Evolutionary conservation across 2,888 invertebrate genomes (phyloP), one percentile per base, ranked within the genome.

Genomic region (Leptogaster cylindrica): DNA sequence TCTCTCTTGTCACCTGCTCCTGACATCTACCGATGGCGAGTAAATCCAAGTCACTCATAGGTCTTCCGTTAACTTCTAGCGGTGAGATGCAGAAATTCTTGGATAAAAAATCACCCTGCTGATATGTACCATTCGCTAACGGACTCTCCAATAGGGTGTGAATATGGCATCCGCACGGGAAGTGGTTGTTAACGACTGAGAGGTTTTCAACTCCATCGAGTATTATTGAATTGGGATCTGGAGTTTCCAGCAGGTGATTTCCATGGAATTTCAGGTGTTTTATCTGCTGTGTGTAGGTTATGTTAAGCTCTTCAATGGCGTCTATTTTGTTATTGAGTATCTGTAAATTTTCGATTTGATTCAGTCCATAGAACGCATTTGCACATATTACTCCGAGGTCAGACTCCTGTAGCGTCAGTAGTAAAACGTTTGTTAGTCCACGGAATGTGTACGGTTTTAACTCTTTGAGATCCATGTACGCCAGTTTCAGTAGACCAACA

Each of bases 51-150:
- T 84, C 85, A 69, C 85, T 87, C 86, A 93, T 86, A 44, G 88
- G 86, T 71, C 89, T 86, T 0, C 92, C 92, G 72, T 93, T 92
- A 71, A 90, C 87, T 78, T 92, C 91, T 73, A 92, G 82, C 67
- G 93, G 93, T 14, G 92, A 92, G 76, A 93, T 92, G 82, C 93
- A 94, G 79, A 85, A 91, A 80, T 94, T 94, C 74, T 88, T 88
- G 67, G 87, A 85, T 69, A 88, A 83, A 76, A 92, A 91, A 68
- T 89, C 88, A 68, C 81, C 80, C 55, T 82, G 82, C 46, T 84
- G 82, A 72, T 84, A 79, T 70, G 87, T 86, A 23, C 86, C 86
- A 76, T 90, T 86, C 18, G 89, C 89, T 71, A 93, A 82, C 33
- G 92, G 89, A 70, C 91, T 90, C 66, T 88, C 87, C 64, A 92